Percentiles rank a stretch among this genome's conserved stretches.
phyloP scores from a whole-genome alignment of 2,797 vertebrate genomes.

The Loriculus beryllinus region DNA sequence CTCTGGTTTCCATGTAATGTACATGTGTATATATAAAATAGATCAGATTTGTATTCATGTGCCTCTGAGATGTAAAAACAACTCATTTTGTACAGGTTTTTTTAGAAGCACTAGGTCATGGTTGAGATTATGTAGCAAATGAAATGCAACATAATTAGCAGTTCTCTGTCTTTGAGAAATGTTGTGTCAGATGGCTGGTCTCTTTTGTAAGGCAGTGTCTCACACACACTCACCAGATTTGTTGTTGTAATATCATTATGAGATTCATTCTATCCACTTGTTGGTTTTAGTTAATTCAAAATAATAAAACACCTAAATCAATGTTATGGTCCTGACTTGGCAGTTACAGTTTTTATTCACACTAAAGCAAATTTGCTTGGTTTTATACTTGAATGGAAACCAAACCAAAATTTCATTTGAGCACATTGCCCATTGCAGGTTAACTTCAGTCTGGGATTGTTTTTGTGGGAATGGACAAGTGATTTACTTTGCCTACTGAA shows the following conservation, averaged over 20 bases:
- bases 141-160: slow-evolving; percentile 30
- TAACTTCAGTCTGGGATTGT: background rate
- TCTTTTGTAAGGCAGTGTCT: slow-evolving; percentile 30
- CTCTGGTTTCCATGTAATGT: slow-evolving; percentile 76
- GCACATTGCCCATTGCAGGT: background rate
- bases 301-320: slow-evolving; percentile 45
- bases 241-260: slow-evolving; percentile 4
- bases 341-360: slow-evolving; percentile 13
- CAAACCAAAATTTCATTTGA: background rate
- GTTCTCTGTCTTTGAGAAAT: slow-evolving; percentile 64
- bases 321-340: background rate
- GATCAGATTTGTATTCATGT: slow-evolving; percentile 82
- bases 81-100: slow-evolving; percentile 78
- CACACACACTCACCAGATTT: background rate
- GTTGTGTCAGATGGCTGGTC: slow-evolving; percentile 34
- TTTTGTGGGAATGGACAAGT: background rate
- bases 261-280: slow-evolving; percentile 23
- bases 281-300: slow-evolving; percentile 33
- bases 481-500: background rate
- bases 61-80: slow-evolving; percentile 79
- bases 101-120: slow-evolving; percentile 67
- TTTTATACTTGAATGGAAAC: slow-evolving; percentile 1
- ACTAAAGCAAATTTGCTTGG: background rate
- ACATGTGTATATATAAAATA: slow-evolving; percentile 83
- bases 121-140: slow-evolving; percentile 64